These are phyloP conservation scores for Scaptomyza pallida DNA, from an alignment of 1,140 invertebrate genomes.

Conservation along the genomic window DNA sequence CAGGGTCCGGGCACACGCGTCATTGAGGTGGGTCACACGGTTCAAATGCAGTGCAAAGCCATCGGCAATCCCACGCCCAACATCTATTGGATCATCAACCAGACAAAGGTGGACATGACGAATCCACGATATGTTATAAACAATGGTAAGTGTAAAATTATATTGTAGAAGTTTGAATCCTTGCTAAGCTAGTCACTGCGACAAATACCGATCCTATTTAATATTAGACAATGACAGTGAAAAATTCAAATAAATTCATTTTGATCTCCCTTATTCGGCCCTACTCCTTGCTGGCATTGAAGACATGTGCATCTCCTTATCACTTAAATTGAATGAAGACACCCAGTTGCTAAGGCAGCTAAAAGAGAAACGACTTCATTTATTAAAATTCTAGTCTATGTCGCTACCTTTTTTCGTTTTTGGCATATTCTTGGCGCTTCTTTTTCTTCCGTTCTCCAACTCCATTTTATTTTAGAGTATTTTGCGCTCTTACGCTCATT, in stretches of 20 bases:
- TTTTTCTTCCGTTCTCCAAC: neutral
- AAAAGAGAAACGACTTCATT: constrained; percentile 62
- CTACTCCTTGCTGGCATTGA: constrained; percentile 6
- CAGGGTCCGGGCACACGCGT: constrained; percentile 92
- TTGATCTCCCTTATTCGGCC: constrained; percentile 22
- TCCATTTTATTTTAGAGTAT: constrained; percentile 35
- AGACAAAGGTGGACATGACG: constrained; percentile 93
- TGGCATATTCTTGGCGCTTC: constrained; percentile 23
- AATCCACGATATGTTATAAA: constrained; percentile 94
- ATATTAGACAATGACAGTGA: neutral
- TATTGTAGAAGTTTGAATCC: too few species aligned
- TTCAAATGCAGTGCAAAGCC: constrained; percentile 94
- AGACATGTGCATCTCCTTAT: constrained; percentile 23
- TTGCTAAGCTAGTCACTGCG: too few species aligned
- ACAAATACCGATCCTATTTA: neutral
- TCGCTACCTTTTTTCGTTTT: constrained; percentile 33
- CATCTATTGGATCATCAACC: constrained; percentile 96
- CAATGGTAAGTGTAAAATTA: constrained; percentile 91
- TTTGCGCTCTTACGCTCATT: constrained; percentile 72
- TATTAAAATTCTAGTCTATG: constrained; percentile 64
- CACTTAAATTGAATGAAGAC: neutral
- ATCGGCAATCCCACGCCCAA: constrained; percentile 92
- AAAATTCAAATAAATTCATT: constrained; percentile 7
- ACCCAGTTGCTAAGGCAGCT: constrained; percentile 9
- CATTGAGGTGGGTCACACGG: constrained; percentile 97